These are phyloP conservation scores for Chalcosyrphus nemorum DNA, from an alignment of 2,888 invertebrate species.

Conservation along the genomic window DNA sequence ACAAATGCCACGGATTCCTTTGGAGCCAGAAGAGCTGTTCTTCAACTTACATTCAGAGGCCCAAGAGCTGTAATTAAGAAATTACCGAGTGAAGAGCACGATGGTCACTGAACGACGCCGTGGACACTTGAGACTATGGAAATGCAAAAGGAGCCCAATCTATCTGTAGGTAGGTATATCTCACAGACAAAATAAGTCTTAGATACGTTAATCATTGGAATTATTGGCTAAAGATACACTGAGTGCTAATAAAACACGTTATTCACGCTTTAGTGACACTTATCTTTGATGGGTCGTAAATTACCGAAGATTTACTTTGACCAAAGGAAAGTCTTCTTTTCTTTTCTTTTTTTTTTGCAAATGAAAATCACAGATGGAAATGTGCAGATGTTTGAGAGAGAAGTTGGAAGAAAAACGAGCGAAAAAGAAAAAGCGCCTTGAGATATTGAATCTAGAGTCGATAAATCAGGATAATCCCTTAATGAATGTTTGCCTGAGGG, in stretches of 20 bases:
- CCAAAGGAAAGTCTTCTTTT: constrained; percentile 16
- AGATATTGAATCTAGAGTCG: constrained; percentile 42
- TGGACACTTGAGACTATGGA: constrained; percentile 7
- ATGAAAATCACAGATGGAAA: constrained; percentile 22
- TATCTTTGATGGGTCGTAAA: constrained; percentile 56
- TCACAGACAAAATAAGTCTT: too few species aligned
- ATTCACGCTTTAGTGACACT: constrained; percentile 64
- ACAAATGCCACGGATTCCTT: constrained; percentile 34
- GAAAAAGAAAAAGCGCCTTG: constrained; percentile 17
- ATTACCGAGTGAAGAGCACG: constrained; percentile 25
- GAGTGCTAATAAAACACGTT: constrained; percentile 61
- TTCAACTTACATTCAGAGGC: constrained; percentile 40
- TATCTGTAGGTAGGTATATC: too few species aligned
- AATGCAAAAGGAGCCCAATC: too few species aligned
- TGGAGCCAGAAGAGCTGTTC: not conserved
- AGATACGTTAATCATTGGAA: constrained; percentile 51
- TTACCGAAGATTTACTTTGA: constrained; percentile 49
- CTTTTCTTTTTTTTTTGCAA: too few species aligned
- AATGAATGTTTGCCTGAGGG: constrained; percentile 48
- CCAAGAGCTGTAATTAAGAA: constrained; percentile 55
- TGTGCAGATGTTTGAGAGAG: constrained; percentile 17
- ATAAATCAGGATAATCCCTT: constrained; percentile 58
- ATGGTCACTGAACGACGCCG: not conserved
- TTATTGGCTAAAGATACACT: constrained; percentile 31
- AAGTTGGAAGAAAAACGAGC: too few species aligned